A percentile compares a stretch with the other conserved stretches of the same genome.
phyloP scores from a whole-genome alignment of 2,888 invertebrate genomes.

The Phengaris arion region DNA sequence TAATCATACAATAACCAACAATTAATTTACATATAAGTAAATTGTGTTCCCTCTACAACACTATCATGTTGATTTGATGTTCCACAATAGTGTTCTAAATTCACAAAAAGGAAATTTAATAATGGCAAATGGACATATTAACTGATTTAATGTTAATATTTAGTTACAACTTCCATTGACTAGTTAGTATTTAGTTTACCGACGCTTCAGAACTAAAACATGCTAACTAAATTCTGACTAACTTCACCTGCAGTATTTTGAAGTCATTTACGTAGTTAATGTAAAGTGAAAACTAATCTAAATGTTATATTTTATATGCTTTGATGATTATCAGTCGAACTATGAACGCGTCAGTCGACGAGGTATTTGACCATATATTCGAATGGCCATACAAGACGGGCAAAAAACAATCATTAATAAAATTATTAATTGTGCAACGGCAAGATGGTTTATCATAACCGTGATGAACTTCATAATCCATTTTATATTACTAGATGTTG shows the following conservation, averaged over 20 bases:
- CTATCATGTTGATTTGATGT: neutral
- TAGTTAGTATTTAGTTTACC: neutral
- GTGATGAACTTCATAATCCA: no score
- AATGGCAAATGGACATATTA: neutral
- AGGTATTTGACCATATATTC: no score
- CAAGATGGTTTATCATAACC: no score
- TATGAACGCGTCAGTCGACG: no score
- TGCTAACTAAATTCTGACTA: neutral
- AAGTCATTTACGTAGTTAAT: neutral
- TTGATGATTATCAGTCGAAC: no score
- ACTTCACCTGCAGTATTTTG: neutral
- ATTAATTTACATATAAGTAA: neutral
- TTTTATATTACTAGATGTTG: no score
- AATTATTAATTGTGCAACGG: no score
- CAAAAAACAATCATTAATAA: no score
- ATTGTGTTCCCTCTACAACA: neutral
- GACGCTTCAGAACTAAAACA: neutral
- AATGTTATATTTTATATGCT: no score
- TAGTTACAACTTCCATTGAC: neutral
- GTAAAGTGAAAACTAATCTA: neutral
- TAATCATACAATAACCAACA: neutral
- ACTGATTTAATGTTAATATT: neutral
- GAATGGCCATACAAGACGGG: no score
- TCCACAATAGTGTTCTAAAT: neutral
- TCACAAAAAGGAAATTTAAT: neutral